A percentile compares a stretch with the other conserved stretches of the same genome.
These are phyloP conservation scores for Volucella bombylans DNA, from an alignment of 2,888 invertebrate species.

Conservation along the genomic window DNA sequence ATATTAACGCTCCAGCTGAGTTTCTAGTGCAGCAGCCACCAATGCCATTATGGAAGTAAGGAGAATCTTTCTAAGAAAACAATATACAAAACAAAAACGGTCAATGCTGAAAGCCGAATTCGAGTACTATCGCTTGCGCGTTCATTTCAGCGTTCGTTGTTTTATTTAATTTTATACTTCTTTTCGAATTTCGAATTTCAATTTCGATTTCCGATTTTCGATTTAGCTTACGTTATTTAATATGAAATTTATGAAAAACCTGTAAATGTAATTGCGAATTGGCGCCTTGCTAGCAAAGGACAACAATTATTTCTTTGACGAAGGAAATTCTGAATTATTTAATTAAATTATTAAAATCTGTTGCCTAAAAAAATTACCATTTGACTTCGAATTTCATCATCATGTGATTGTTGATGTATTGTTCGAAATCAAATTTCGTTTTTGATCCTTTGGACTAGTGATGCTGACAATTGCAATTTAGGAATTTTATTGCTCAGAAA, in stretches of 20 bases:
- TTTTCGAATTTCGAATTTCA: slow-evolving; percentile 38
- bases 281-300: slow-evolving; percentile 82
- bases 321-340: slow-evolving; percentile 42
- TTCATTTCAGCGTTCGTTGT: slow-evolving; percentile 42
- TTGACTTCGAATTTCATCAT: slow-evolving; percentile 26
- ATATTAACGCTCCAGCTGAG: slow-evolving; percentile 75
- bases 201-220: slow-evolving; percentile 30
- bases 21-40: slow-evolving; percentile 79
- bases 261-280: slow-evolving; percentile 76
- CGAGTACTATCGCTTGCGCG: slow-evolving; percentile 21
- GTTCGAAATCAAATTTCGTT: slow-evolving; percentile 45
- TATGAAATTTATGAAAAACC: slow-evolving; percentile 42
- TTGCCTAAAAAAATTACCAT: slow-evolving; percentile 36
- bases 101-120: slow-evolving; percentile 60
- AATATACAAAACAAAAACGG: slow-evolving; percentile 9
- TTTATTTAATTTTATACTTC: slow-evolving; percentile 39
- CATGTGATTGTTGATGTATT: not conserved
- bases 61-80: slow-evolving; percentile 30
- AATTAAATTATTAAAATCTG: slow-evolving; percentile 53
- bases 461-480: slow-evolving; percentile 80
- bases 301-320: slow-evolving; percentile 42
- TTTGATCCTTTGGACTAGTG: slow-evolving; percentile 80
- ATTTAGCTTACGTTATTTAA: slow-evolving; percentile 56
- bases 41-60: slow-evolving; percentile 80
- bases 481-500: slow-evolving; percentile 61